Evolutionary conservation across 2,888 invertebrate genomes (phyloP), one percentile per base, ranked within the genome.

Genomic region (Agriopis aurantiaria): DNA sequence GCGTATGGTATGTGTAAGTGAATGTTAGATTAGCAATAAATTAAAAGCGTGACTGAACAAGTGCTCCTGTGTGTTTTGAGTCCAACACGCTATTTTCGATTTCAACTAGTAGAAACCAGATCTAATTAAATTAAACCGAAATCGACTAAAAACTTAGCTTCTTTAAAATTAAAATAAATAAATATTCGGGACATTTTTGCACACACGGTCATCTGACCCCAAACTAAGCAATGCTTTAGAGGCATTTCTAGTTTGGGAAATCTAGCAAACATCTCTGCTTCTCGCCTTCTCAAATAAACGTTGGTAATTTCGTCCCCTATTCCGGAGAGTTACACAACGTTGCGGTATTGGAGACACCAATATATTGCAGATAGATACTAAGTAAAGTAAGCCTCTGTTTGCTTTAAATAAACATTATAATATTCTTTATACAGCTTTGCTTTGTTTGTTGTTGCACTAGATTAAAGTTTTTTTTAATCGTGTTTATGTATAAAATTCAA

Each of bases 211-310:
- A n/a, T n/a, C n/a, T n/a, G n/a, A n/a, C n/a, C n/a, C n/a, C n/a
- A n/a, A n/a, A n/a, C n/a, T n/a, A n/a, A n/a, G n/a, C n/a, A n/a
- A n/a, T n/a, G n/a, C 45, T 9, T 8, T 10, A 3, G 7, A 40
- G 66, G 6, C 60, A 41, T 66, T 48, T 66, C 66, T 52, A 66
- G 66, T 49, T 53, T 5, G 5, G 7, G 0, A 48, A n/a, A 40
- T 33, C 1, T 48, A 14, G 17, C 12, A 12, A 8, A 53, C 65
- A 45, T 65, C 41, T 33, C 60, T 43, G 60, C 46, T 66, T 60
- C 53, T 46, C 46, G 52, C 53, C 45, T 65, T 65, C 66, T 48
- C 66, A 53, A 53, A 66, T 66, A 55, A 59, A 60, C 53, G 66
- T 60, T 14, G 53, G 45, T 59, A 53, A 66, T 66, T 46, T 60